Evolutionary conservation across 1,140 invertebrate species (phyloP).

Genomic region (Helicoverpa armigera): DNA sequence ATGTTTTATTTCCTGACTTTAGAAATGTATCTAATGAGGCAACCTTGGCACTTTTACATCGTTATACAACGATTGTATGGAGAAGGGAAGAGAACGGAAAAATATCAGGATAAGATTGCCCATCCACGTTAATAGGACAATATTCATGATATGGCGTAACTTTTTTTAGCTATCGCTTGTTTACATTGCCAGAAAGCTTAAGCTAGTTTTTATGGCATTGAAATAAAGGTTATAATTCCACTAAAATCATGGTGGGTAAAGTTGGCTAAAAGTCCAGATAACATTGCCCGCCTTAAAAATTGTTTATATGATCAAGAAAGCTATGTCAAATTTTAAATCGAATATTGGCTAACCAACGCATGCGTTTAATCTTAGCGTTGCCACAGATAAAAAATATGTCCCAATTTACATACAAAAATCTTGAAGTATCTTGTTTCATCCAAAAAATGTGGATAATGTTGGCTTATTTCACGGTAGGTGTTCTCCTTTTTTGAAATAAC

Average conservation of each 20-base stretch:
- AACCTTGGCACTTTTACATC: constrained; percentile 21
- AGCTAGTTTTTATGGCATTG: not conserved
- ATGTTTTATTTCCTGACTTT: not conserved
- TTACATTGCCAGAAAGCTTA: not conserved
- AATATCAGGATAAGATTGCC: constrained; percentile 24
- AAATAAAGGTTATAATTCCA: not conserved
- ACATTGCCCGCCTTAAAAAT: constrained; percentile 25
- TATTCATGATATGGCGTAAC: not conserved
- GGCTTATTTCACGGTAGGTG: constrained; percentile 36
- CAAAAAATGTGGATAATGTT: constrained; percentile 41
- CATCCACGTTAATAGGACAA: constrained; percentile 10
- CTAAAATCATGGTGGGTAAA: constrained; percentile 24
- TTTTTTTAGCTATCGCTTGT: not conserved
- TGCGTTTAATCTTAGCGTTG: not conserved
- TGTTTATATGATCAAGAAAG: not conserved
- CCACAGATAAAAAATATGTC: not conserved
- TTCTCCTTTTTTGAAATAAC: too few species aligned
- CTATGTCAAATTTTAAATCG: not conserved
- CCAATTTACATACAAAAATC: too few species aligned
- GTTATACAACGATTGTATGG: constrained; percentile 3
- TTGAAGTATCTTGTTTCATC: too few species aligned
- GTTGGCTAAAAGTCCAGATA: constrained; percentile 14
- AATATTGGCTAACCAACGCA: not conserved
- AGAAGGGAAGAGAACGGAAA: constrained; percentile 27
- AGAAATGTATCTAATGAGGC: constrained; percentile 8